phyloP scores from a whole-genome alignment of 2,113 vertebrate species.

The Ivindomyrus marchei region DNA sequence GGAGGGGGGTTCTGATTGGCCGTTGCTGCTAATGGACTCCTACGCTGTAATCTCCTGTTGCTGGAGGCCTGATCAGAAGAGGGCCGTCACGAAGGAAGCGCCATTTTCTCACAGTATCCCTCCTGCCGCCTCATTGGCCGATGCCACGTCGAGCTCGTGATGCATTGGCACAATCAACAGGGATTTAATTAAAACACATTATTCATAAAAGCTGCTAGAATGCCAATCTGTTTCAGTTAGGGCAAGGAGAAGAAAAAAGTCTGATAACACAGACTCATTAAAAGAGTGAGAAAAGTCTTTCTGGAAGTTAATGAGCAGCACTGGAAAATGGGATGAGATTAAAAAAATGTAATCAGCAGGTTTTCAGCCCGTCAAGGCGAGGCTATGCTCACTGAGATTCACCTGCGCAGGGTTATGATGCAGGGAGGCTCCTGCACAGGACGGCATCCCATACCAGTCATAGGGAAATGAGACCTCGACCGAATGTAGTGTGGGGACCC shows the following conservation, averaged over 20 bases:
- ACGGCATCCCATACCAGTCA: not conserved
- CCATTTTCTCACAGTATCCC: not conserved
- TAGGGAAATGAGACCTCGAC: not conserved
- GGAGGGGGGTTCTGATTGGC: conserved; percentile 12
- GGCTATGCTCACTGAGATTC: not conserved
- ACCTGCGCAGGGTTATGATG: not conserved
- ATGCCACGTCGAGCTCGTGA: not conserved
- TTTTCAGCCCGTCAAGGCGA: not conserved
- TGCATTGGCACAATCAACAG: conserved; percentile 18
- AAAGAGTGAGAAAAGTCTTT: not conserved
- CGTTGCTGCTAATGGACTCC: conserved; percentile 10
- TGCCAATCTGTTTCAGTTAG: conserved; percentile 17
- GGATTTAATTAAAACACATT: conserved; percentile 30
- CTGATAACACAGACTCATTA: conserved; percentile 17
- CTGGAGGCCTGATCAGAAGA: not conserved
- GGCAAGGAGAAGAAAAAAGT: not conserved
- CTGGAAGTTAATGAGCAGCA: not conserved
- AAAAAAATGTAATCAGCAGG: not conserved
- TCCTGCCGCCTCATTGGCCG: not conserved
- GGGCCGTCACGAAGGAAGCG: not conserved
- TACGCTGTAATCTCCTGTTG: conserved; percentile 6
- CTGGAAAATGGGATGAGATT: not conserved
- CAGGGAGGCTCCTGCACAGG: not conserved
- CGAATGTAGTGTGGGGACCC: not conserved
- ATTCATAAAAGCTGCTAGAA: conserved; percentile 17